Base-by-base conservation (phyloP, 2,797 vertebrate species). In the Carapus acus region DNA sequence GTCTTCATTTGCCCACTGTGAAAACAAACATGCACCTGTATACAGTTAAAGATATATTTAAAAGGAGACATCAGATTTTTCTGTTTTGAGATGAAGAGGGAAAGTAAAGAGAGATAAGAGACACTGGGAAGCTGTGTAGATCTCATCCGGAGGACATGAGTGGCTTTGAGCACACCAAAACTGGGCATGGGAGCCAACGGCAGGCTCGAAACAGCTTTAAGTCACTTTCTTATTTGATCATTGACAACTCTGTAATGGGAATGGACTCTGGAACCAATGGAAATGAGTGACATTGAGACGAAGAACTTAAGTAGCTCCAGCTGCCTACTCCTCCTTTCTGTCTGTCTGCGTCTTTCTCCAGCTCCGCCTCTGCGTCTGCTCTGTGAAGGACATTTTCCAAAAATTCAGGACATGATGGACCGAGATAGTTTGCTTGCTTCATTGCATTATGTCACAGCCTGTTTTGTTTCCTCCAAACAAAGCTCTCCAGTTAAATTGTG, bases 1-100 rank as follows among this genome's bases (percentile, higher is more conserved):
- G 87, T 89, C 85, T 86, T 88, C 82, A 86, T 88, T 88, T 94
- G 89, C 92, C 94, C 94, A 96, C 94, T 96, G 94, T 98, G 94
- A 96, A 91, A 87, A 90, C 72, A 66, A 88, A 85, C 82, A 75
- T 89, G 87, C 89, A 88, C 87, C 87, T 90, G 88, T 91, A 91
- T 88, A 90, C 88, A 91, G 85, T 88, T 89, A 89, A 87, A 91
- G 84, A 90, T 91, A 90, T 91, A 91, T 90, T 90, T 90, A 88
- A 89, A 88, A 87, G 85, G 91, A 91, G 91, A 90, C 91, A 90
- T 93, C 88, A 87, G 85, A 82, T 88, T 90, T 79, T 84, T 77
- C 83, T 67, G 60, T 81, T 69, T 50, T 80, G 78, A 84, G 71
- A 87, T 85, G 83, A 88, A 86, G 86, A 87, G 86, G 77, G 80